phyloP scores from a whole-genome alignment of 92 coral and sea anemone species.

The Zoanthus gigantus region DNA sequence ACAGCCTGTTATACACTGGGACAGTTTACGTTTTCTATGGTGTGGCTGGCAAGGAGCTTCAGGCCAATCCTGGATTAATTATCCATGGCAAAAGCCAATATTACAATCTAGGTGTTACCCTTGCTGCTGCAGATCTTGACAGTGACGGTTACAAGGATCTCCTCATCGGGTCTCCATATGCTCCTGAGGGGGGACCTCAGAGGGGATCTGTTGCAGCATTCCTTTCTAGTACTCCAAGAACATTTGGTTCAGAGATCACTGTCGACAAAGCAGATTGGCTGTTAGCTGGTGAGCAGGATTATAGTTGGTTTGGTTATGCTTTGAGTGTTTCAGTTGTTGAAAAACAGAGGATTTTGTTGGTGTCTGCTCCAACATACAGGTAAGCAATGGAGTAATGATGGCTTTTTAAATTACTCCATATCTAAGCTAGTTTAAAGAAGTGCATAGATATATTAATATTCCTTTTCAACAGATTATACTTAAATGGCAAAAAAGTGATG shows the following conservation, averaged over 20 bases:
- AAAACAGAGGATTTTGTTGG: conserved; percentile 63
- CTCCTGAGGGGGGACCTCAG: conserved; percentile 95
- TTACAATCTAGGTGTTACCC: conserved; percentile 91
- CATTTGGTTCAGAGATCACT: conserved; percentile 61
- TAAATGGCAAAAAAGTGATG: too few species aligned
- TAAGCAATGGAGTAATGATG: background rate
- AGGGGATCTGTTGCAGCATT: conserved; percentile 93
- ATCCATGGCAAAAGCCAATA: conserved; percentile 86
- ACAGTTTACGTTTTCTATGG: conserved; percentile 91
- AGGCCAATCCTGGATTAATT: conserved; percentile 60
- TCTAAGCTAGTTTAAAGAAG: too few species aligned
- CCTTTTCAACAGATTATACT: too few species aligned
- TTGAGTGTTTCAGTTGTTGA: conserved; percentile 54
- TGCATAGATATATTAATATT: too few species aligned
- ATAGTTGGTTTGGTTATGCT: conserved; percentile 96
- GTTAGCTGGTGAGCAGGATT: conserved; percentile 85
- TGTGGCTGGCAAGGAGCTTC: conserved; percentile 53
- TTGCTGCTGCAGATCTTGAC: conserved; percentile 86
- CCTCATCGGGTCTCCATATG: conserved; percentile 93
- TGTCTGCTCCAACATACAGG: conserved; percentile 95
- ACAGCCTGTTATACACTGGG: conserved; percentile 84
- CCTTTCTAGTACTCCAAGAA: conserved; percentile 74
- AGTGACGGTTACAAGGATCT: conserved; percentile 90
- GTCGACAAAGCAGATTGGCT: conserved; percentile 81
- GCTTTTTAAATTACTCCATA: too few species aligned